These are phyloP conservation scores for Diuraphis noxia DNA, from an alignment of 1,140 invertebrate species.

Conservation along the genomic window DNA sequence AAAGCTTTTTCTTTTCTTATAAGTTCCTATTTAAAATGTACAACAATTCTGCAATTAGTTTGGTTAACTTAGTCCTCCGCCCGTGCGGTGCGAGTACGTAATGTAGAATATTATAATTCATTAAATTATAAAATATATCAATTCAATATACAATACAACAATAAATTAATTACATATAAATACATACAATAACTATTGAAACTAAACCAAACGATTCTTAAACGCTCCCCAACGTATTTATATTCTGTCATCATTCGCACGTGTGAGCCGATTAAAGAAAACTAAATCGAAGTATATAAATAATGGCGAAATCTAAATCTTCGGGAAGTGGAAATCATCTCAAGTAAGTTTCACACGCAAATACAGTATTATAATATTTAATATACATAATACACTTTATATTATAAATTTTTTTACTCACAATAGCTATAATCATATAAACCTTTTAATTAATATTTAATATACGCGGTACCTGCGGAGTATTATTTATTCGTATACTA, in stretches of 20 bases:
- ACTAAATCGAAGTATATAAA: not conserved
- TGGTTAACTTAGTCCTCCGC: not conserved
- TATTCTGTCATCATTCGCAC: not conserved
- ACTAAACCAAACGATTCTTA: not conserved
- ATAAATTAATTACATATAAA: not conserved
- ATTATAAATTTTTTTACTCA: not conserved
- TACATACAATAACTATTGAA: not conserved
- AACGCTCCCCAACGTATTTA: not conserved
- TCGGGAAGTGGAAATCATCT: conserved; percentile 8
- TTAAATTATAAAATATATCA: not conserved
- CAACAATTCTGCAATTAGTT: not conserved
- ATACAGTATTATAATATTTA: not conserved
- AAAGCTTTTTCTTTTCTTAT: not conserved
- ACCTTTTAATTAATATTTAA: not conserved
- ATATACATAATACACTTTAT: not conserved
- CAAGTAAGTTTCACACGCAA: conserved; percentile 31
- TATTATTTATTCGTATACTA: not conserved
- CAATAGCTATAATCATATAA: not conserved
- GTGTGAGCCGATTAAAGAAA: not conserved
- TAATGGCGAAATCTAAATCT: conserved; percentile 46
- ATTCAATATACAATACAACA: not conserved
- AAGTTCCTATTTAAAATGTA: not conserved
- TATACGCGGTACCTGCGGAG: not conserved
- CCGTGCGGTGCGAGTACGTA: not conserved
- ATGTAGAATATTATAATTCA: not conserved